Conservation (phyloP, 2,113 vertebrate species). For the Eudyptes chrysolophus region DNA sequence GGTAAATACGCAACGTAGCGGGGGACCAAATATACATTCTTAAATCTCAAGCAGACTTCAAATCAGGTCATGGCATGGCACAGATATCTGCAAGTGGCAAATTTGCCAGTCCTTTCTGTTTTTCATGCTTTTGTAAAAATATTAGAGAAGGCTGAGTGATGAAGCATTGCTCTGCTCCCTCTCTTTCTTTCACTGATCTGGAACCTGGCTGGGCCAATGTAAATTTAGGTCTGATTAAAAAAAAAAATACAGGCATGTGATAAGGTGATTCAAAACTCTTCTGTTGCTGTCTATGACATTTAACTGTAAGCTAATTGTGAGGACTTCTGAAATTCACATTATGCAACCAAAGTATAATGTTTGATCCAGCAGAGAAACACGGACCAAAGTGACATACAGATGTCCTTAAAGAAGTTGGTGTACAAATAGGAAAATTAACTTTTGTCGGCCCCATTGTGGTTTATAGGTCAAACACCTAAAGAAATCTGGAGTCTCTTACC, state of each 20-base stretch:
- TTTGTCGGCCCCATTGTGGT: neutral
- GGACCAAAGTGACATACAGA: neutral
- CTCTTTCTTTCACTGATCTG: neutral
- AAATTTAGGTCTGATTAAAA: neutral
- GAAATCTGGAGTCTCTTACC: neutral
- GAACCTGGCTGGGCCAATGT: neutral
- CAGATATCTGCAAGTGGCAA: neutral
- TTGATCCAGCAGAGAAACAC: neutral
- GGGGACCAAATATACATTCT: neutral
- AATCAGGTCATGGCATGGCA: neutral
- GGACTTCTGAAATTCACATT: neutral
- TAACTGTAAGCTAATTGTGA: neutral
- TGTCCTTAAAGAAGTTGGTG: neutral
- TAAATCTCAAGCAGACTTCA: neutral
- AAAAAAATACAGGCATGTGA: neutral
- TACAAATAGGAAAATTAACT: neutral
- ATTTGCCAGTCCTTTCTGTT: neutral
- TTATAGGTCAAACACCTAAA: neutral
- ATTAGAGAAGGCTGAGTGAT: neutral
- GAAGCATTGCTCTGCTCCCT: neutral
- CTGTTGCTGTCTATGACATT: neutral
- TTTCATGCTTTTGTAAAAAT: neutral
- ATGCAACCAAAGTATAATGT: neutral
- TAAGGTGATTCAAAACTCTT: neutral
- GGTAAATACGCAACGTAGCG: neutral